Evolutionary conservation across 2,113 vertebrate genomes (phyloP), one percentile per base, ranked within the genome.

Genomic region (Ceyx margarethae): DNA sequence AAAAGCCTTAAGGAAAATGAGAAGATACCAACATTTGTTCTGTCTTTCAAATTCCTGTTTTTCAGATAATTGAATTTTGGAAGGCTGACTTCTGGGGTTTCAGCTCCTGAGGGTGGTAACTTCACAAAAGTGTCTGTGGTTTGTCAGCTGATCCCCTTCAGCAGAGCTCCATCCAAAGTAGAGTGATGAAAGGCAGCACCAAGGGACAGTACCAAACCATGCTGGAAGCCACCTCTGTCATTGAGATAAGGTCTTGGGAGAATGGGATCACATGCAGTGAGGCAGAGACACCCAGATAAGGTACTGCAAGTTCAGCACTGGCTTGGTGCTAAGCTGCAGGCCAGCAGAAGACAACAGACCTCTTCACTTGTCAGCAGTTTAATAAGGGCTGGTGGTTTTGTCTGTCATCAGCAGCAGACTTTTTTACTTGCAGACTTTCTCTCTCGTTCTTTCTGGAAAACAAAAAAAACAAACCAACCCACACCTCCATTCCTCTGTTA

Each of bases 1-100:
- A 60, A 78, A 94, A 89, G 6, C 72, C 43, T 50, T n/a, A 69
- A 61, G 89, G 86, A 94, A 79, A 82, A 89, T 8, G 8, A 89
- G 56, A 62, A 67, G 42, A 65, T 40, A 45, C 21, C 53, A 67
- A 51, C 48, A 56, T 50, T 79, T 69, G 37, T 79, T 45, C 50
- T 23, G 9, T 43, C 28, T 86, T 89, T 69, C 85, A 79, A 86
- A 73, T 12, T 65, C 67, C 50, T 35, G 26, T 12, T 79, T 74
- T 79, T 71, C 28, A 46, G 45, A 20, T 69, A 71, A 75, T 71
- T 72, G 42, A 83, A 66, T 83, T 71, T 66, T 40, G 53, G 51
- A 75, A 58, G 46, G 4, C 16, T 73, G 54, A 37, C 20, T 60
- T 91, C 42, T 46, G n/a, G 17, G 15, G 68, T 78, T 81, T 78